These are phyloP conservation scores for Polypedilum vanderplanki DNA, from an alignment of 1,140 invertebrate species.

Conservation along the genomic window DNA sequence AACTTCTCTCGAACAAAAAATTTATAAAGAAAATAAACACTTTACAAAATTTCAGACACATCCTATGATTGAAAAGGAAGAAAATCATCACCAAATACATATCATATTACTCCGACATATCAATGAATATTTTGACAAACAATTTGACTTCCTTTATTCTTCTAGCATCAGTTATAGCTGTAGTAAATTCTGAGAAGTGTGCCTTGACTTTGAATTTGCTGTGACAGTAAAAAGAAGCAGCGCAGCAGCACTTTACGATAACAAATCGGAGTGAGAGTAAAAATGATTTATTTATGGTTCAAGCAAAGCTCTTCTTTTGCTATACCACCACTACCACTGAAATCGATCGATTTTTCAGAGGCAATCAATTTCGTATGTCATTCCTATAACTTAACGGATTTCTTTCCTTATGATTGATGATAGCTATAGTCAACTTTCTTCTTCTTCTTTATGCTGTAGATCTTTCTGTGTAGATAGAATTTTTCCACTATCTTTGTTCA, in stretches of 20 bases:
- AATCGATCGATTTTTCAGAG: conserved; percentile 17
- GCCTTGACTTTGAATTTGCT: background rate
- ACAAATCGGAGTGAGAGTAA: background rate
- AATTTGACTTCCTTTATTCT: background rate
- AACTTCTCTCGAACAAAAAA: no score
- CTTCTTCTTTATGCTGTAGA: background rate
- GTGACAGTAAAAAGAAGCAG: no score
- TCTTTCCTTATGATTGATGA: conserved; percentile 26
- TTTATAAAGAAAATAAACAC: background rate
- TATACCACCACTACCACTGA: background rate
- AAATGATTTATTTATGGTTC: conserved; percentile 8
- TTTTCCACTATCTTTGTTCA: no score
- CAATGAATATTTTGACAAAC: conserved; percentile 1
- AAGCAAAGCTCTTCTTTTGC: conserved; percentile 1
- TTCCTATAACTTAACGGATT: conserved; percentile 21
- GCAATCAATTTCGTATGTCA: conserved; percentile 25
- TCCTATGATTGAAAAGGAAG: background rate
- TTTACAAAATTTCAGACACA: background rate
- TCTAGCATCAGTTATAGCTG: background rate
- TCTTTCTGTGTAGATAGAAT: background rate
- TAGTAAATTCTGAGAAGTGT: background rate
- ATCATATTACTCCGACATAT: background rate
- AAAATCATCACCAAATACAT: background rate
- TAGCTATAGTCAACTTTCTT: conserved; percentile 11
- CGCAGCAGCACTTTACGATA: no score